phyloP scores from a whole-genome alignment of 2,888 invertebrate genomes.

The Acanthococcus lagerstroemiae region DNA sequence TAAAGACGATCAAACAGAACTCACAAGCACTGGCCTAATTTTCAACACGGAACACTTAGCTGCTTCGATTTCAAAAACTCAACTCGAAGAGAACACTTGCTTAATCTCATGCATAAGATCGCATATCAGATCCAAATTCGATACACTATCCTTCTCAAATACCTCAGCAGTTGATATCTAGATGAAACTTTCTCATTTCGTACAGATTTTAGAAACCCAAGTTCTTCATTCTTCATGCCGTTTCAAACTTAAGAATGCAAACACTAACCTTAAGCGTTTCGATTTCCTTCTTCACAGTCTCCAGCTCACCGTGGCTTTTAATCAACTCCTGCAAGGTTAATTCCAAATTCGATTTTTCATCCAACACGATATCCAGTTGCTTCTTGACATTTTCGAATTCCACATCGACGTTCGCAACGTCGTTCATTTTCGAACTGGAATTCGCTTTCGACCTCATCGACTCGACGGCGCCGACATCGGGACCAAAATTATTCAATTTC shows the following conservation, averaged over 20 bases:
- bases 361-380: conserved; percentile 53
- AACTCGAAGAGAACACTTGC: too few relatives aligned
- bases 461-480: not conserved
- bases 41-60: too few relatives aligned
- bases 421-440: not conserved
- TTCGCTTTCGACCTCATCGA: not conserved
- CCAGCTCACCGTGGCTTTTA: conserved; percentile 57
- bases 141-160: too few relatives aligned
- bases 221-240: not conserved
- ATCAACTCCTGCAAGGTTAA: conserved; percentile 52
- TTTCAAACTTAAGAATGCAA: not conserved
- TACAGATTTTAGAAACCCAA: not conserved
- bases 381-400: conserved; percentile 56
- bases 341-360: conserved; percentile 56
- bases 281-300: conserved; percentile 57
- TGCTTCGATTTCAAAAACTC: too few relatives aligned
- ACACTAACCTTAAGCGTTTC: conserved; percentile 55
- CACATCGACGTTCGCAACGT: conserved; percentile 36
- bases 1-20: too few relatives aligned
- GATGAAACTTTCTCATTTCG: not conserved
- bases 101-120: too few relatives aligned
- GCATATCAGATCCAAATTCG: too few relatives aligned
- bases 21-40: too few relatives aligned
- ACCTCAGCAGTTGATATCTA: not conserved
- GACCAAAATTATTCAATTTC: not conserved